Conservation (phyloP, 2,888 invertebrate genomes). For the Allygus modestus region DNA sequence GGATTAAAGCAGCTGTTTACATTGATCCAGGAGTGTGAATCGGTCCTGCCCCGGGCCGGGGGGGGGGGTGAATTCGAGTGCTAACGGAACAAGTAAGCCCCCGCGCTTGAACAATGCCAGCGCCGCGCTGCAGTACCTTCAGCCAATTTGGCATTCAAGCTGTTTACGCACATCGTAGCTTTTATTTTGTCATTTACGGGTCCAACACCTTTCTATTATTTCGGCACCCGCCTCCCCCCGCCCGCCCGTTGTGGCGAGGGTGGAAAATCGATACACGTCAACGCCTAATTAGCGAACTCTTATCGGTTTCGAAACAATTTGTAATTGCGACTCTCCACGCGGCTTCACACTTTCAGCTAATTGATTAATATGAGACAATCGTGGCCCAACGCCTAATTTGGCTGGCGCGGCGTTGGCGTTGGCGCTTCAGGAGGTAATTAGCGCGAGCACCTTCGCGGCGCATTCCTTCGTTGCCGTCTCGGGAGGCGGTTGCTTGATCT, state of each 20-base stretch:
- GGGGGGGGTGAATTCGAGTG: conserved; percentile 45
- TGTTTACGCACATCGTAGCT: conserved; percentile 57
- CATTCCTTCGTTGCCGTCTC: too few species aligned
- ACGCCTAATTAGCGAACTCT: conserved; percentile 61
- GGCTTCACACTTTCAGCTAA: conserved; percentile 53
- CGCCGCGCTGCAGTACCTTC: conserved; percentile 49
- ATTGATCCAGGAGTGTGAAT: conserved; percentile 58
- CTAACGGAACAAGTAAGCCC: conserved; percentile 58
- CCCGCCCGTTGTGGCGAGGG: conserved; percentile 59
- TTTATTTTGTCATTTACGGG: conserved; percentile 61
- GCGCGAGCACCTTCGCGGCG: background rate
- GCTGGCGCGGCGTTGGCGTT: background rate
- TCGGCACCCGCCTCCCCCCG: conserved; percentile 57
- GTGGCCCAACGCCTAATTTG: conserved; percentile 17
- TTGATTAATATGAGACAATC: conserved; percentile 36
- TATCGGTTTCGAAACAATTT: conserved; percentile 55
- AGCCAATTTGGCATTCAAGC: conserved; percentile 62
- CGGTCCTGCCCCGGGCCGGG: background rate
- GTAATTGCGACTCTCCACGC: conserved; percentile 41
- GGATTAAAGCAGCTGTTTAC: conserved; percentile 56
- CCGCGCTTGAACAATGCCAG: conserved; percentile 55
- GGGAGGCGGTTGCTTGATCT: too few species aligned
- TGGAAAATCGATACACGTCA: conserved; percentile 45
- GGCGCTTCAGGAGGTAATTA: background rate
- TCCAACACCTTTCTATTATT: conserved; percentile 63